phyloP scores from a whole-genome alignment of 2,888 invertebrate species.

The Lymantria monacha region DNA sequence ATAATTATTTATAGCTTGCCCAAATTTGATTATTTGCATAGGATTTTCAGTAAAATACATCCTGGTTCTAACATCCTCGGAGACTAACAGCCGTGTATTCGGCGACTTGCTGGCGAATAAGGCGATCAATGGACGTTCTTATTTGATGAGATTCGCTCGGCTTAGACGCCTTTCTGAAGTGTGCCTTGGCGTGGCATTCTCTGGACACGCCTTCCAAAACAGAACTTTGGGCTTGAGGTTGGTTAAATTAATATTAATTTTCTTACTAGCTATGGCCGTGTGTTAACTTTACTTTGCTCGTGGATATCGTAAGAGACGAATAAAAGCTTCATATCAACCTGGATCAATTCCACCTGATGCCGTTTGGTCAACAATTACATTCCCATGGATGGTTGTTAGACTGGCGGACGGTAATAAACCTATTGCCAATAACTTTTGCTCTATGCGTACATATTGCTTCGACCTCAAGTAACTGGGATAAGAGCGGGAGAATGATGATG shows the following conservation, averaged over 20 bases:
- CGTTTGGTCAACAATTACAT: too few relatives aligned
- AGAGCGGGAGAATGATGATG: too few relatives aligned
- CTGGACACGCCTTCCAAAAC: slow-evolving; percentile 74
- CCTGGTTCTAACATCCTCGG: slow-evolving; percentile 63
- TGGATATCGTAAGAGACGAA: too few relatives aligned
- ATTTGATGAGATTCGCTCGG: slow-evolving; percentile 66
- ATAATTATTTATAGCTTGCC: too few relatives aligned
- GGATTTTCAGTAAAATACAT: slow-evolving; percentile 79
- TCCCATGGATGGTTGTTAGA: too few relatives aligned
- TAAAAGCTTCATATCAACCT: too few relatives aligned
- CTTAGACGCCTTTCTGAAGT: slow-evolving; percentile 71
- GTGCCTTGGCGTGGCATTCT: slow-evolving; percentile 78
- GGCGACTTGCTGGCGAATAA: slow-evolving; percentile 47
- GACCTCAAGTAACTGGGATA: too few relatives aligned
- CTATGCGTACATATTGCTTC: too few relatives aligned
- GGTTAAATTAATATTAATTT: not conserved
- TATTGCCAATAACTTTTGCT: too few relatives aligned
- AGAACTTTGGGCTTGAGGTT: slow-evolving; percentile 72
- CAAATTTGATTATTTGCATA: slow-evolving; percentile 18
- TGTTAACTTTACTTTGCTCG: too few relatives aligned
- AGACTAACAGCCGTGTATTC: slow-evolving; percentile 65
- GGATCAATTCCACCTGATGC: too few relatives aligned
- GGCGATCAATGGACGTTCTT: slow-evolving; percentile 61
- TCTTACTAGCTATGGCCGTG: not conserved
- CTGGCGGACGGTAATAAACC: too few relatives aligned